A percentile compares a stretch with the other conserved stretches of the same genome.
Evolutionary conservation across 2,797 vertebrate genomes (phyloP).

Genomic region (Acipenser oxyrinchus): DNA sequence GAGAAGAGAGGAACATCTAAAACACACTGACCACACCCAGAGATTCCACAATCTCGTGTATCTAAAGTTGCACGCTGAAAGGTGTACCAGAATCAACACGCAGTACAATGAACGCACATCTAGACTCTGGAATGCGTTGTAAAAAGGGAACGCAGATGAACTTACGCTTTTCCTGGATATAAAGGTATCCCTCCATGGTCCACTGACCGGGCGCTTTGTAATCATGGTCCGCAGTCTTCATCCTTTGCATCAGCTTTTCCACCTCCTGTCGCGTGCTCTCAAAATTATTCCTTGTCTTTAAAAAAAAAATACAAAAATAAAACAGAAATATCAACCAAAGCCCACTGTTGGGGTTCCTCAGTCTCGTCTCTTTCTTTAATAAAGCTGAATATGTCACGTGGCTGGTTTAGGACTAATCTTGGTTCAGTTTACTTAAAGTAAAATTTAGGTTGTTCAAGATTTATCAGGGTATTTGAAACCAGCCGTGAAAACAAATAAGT

Average conservation of each 20-base stretch:
- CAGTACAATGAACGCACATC: neutral
- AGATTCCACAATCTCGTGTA: neutral
- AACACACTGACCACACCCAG: neutral
- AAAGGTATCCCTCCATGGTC: conserved; percentile 95
- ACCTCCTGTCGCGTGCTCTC: conserved; percentile 95
- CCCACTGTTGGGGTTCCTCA: too few species aligned
- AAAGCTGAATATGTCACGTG: too few species aligned
- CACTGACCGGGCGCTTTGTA: conserved; percentile 84
- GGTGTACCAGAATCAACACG: neutral
- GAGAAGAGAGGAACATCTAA: conserved; percentile 1
- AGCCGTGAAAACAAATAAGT: too few species aligned
- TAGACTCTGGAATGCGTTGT: neutral
- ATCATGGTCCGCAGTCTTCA: conserved; percentile 86
- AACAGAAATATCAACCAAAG: neutral
- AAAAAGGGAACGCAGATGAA: conserved; percentile 23
- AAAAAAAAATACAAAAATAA: conserved; percentile 24
- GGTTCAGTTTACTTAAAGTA: too few species aligned
- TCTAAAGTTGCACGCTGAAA: neutral
- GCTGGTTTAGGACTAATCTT: too few species aligned
- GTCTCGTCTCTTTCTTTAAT: too few species aligned
- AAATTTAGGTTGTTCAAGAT: too few species aligned
- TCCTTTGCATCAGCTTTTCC: conserved; percentile 90
- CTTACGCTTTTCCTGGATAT: conserved; percentile 95
- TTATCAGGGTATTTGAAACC: too few species aligned
- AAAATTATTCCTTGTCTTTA: conserved; percentile 94